A percentile compares a stretch with the other conserved stretches of the same genome.
Evolutionary conservation across 2,113 vertebrate species (phyloP).

Genomic region (Chunga burmeisteri): DNA sequence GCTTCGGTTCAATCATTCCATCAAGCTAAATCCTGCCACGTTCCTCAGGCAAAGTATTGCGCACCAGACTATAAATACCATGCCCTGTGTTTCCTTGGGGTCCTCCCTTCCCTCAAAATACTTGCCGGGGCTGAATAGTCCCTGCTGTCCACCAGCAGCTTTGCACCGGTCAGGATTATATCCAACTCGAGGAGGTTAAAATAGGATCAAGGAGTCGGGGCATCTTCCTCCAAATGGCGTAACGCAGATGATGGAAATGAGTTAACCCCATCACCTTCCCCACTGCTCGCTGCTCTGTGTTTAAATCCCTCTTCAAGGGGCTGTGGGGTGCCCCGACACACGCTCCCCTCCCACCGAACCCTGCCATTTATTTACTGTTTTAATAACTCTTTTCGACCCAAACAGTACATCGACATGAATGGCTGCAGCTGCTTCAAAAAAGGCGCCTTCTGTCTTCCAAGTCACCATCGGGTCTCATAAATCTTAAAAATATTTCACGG

Average conservation of each 20-base stretch:
- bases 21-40: rapidly evolving
- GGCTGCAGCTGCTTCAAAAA: neutral
- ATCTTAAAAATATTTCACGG: neutral
- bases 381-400: neutral
- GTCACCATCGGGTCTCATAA: neutral
- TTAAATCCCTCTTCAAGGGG: neutral
- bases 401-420: rapidly evolving
- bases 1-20: rapidly evolving
- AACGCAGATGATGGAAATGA: rapidly evolving
- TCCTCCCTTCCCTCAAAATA: neutral
- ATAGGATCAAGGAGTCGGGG: neutral
- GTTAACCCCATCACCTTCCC: neutral
- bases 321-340: neutral
- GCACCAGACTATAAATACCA: neutral
- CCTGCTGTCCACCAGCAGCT: neutral
- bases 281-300: neutral
- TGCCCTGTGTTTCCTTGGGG: neutral
- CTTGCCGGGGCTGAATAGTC: rapidly evolving
- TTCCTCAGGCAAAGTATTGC: rapidly evolving
- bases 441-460: neutral
- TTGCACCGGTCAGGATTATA: neutral
- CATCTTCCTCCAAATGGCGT: rapidly evolving
- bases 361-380: neutral
- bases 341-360: neutral
- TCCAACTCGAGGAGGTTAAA: neutral